phyloP scores from a whole-genome alignment of 1,140 invertebrate genomes.

The Tetragonula clypearis region DNA sequence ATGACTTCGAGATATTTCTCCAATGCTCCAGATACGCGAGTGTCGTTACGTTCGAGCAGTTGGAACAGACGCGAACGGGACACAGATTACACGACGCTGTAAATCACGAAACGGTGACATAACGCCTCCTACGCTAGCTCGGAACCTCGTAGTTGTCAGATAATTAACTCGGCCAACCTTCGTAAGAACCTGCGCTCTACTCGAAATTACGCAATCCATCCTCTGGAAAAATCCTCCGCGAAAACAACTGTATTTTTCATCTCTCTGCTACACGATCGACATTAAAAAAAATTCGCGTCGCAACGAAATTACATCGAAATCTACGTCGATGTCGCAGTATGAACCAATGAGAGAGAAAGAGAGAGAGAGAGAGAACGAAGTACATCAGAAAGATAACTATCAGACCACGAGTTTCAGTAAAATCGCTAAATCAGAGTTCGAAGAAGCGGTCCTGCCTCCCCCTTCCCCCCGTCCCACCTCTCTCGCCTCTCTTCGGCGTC shows the following conservation, averaged over 20 bases:
- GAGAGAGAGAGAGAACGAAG: too few species aligned
- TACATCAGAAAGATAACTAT: not conserved
- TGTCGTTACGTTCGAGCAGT: not conserved
- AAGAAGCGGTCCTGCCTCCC: not conserved
- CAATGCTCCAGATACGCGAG: not conserved
- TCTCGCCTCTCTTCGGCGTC: not conserved
- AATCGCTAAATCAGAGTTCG: not conserved
- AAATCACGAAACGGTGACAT: constrained; percentile 61
- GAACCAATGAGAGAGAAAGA: not conserved
- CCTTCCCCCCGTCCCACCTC: not conserved
- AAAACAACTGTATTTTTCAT: not conserved
- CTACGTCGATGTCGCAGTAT: not conserved
- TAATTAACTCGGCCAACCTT: constrained; percentile 50
- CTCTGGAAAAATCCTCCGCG: not conserved
- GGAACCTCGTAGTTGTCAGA: constrained; percentile 44
- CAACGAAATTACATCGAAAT: too few species aligned
- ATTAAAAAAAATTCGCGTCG: not conserved
- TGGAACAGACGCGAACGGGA: not conserved
- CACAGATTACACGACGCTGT: constrained; percentile 29
- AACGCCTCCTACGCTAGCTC: constrained; percentile 49
- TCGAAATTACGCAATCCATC: not conserved
- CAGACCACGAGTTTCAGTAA: not conserved
- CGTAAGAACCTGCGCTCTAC: constrained; percentile 34
- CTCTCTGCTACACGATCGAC: not conserved
- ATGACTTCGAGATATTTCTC: not conserved